These are phyloP conservation scores for Chelon auratus DNA, from an alignment of 2,797 vertebrate genomes.

Conservation along the genomic window DNA sequence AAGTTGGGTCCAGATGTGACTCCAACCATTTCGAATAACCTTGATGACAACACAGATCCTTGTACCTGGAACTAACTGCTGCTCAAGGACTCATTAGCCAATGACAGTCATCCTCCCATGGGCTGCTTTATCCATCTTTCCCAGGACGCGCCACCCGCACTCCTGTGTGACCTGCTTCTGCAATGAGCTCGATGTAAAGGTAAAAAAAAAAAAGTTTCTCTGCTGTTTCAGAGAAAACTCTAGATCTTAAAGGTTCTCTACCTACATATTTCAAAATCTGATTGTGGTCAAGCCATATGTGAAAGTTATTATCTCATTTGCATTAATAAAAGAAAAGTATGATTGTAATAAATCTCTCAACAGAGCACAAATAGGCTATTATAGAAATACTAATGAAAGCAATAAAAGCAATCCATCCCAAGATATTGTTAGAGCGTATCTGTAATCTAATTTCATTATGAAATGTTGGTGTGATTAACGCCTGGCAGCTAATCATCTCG, in stretches of 20 bases:
- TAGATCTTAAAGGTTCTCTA: background rate
- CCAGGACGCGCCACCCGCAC: conserved; percentile 27
- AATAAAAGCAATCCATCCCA: conserved; percentile 66
- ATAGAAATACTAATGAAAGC: conserved; percentile 71
- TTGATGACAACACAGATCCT: conserved; percentile 48
- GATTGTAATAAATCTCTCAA: conserved; percentile 64
- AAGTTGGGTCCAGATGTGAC: conserved; percentile 6
- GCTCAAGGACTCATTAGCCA: conserved; percentile 65
- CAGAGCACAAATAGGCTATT: conserved; percentile 59
- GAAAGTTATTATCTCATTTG: conserved; percentile 64
- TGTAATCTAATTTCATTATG: conserved; percentile 68
- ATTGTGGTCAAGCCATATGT: conserved; percentile 37
- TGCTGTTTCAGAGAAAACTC: background rate
- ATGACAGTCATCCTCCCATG: conserved; percentile 54
- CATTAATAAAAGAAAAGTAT: conserved; percentile 66
- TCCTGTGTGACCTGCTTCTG: conserved; percentile 29
- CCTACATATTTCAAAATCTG: conserved; percentile 10
- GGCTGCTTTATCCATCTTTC: conserved; percentile 39
- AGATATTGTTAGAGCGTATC: conserved; percentile 57
- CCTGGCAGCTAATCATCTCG: conserved; percentile 55
- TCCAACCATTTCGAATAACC: conserved; percentile 40
- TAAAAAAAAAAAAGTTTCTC: conserved; percentile 10
- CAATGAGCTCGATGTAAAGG: conserved; percentile 21
- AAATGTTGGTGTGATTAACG: conserved; percentile 66
- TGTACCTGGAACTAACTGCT: conserved; percentile 66